phyloP scores from a whole-genome alignment of 1,140 invertebrate species.

The Bombus superbus region DNA sequence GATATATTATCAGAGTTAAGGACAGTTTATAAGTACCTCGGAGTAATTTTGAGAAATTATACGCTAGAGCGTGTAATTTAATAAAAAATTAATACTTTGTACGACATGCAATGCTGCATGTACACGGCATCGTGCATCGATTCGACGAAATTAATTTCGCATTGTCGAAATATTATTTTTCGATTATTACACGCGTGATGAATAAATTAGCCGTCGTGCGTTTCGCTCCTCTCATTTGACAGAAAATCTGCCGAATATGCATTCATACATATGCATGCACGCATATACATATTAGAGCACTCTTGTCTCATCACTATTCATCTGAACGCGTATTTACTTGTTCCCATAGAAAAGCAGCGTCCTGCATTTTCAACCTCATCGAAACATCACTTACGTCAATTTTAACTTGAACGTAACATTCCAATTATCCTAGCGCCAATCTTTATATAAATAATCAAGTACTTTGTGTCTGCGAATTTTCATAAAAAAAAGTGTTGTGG shows the following conservation, averaged over 20 bases:
- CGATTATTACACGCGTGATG: slow-evolving; percentile 57
- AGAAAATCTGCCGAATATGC: slow-evolving; percentile 67
- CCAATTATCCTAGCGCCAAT: background rate
- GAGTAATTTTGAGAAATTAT: background rate
- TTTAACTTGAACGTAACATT: background rate
- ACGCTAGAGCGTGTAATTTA: background rate
- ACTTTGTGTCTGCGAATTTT: background rate
- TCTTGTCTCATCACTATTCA: slow-evolving; percentile 69
- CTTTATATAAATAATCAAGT: too few relatives aligned
- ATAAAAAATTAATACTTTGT: slow-evolving; percentile 11
- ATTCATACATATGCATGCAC: slow-evolving; percentile 68
- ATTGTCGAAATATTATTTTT: slow-evolving; percentile 61
- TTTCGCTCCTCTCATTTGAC: slow-evolving; percentile 57
- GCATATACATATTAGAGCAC: slow-evolving; percentile 68
- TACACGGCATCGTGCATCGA: background rate
- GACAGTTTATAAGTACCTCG: background rate
- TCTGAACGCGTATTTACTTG: slow-evolving; percentile 56
- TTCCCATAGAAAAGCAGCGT: slow-evolving; percentile 58
- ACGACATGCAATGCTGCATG: too few relatives aligned
- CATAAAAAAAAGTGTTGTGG: background rate
- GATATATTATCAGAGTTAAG: background rate
- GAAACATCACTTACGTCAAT: slow-evolving; percentile 31
- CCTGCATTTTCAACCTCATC: slow-evolving; percentile 49
- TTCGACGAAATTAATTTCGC: slow-evolving; percentile 50
- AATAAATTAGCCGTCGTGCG: slow-evolving; percentile 56